Base-by-base conservation (phyloP, 2,113 vertebrate species). In the Malaclemys terrapin region DNA sequence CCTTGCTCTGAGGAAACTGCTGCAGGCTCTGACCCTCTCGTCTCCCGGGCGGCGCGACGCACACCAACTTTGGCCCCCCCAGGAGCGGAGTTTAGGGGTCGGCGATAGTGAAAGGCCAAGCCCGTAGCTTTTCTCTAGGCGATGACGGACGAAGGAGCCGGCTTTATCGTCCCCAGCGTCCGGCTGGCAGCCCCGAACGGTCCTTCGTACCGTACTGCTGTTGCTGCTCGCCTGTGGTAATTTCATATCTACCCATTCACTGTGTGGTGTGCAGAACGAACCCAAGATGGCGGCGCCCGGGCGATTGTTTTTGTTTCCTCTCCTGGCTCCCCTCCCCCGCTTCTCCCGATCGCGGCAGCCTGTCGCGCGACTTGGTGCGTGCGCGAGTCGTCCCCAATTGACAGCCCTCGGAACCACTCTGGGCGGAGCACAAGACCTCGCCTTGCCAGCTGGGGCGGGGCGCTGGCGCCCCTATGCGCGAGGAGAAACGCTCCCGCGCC, bases 251-350 rank as follows among this genome's bases (percentile, higher is more conserved):
- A 97, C 98, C 97, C 97, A 98, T 98, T 98, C 98, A 98, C 97
- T 50, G 96, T 38, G 93, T 93, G 96, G 96, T 92, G 97, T 91
- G 90, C 96, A 96, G 95, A 97, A 96, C 95, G 85, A 94, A 97
- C 98, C 98, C 99, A 99, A 99, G 98, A 99, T 99, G 99, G 99
- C 99, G 99, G 96, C 96, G 96, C 95, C 97, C 98, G 97, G 97
- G 88, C 90, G 96, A 98, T 98, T 99, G 98, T 99, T 99, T 99
- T 99, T 98, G 98, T 98, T 98, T 98, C 97, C 98, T 96, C 97
- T 96, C 91, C 96, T 62, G 93, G 62, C 89, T 93, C 88, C 88
- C 88, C 90, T 50, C 22, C 69, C 78, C 75, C 96, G 80, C 87
- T 82, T 72, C 80, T 82, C 53, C 79, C 50, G 69, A 78, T 45